Evolutionary conservation across 2,888 invertebrate species (phyloP).

Genomic region (Mamestra brassicae): DNA sequence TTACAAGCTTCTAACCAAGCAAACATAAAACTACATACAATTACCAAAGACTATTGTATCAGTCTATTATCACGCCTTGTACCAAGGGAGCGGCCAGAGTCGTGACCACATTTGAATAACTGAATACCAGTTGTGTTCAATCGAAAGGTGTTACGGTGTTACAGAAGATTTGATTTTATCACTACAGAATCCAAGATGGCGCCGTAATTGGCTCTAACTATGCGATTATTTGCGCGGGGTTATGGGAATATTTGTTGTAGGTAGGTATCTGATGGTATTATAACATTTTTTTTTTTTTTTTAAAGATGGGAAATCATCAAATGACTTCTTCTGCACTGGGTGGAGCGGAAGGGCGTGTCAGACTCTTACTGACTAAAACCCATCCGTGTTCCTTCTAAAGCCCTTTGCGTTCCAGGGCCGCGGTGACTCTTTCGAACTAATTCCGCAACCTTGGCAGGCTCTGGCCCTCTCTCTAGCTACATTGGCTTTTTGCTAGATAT

Average conservation of each 20-base stretch:
- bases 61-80: slow-evolving; percentile 65
- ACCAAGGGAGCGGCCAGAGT: slow-evolving; percentile 44
- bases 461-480: no score
- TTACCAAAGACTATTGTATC: slow-evolving; percentile 52
- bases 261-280: slow-evolving; percentile 14
- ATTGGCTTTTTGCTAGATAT: no score
- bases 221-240: slow-evolving; percentile 51
- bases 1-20: slow-evolving; percentile 10
- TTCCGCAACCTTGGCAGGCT: no score
- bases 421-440: no score
- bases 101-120: slow-evolving; percentile 71
- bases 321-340: no score
- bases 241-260: slow-evolving; percentile 52
- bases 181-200: slow-evolving; percentile 61
- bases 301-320: no score
- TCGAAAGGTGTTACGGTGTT: slow-evolving; percentile 57
- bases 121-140: slow-evolving; percentile 57
- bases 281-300: not conserved
- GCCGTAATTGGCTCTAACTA: slow-evolving; percentile 55
- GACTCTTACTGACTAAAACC: no score
- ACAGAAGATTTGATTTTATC: slow-evolving; percentile 61
- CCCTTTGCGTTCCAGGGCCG: no score
- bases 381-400: no score
- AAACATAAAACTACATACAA: slow-evolving; percentile 25
- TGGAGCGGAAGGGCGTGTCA: no score